Evolutionary conservation across 2,888 invertebrate species (phyloP).

Genomic region (Stenotaenia linearis): DNA sequence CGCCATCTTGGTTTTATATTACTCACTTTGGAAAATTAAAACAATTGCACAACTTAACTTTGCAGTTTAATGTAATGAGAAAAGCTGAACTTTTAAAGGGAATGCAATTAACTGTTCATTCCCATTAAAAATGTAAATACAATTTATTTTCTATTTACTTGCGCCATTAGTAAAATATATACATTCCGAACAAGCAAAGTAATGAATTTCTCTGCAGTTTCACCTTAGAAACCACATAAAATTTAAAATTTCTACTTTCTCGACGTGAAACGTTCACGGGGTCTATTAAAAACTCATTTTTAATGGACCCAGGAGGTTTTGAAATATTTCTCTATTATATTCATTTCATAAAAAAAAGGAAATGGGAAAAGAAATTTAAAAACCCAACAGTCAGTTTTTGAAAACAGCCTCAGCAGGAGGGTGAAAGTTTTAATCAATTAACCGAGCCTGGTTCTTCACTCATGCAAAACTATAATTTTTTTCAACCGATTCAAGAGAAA

Average conservation of each 20-base stretch:
- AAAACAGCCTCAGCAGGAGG: constrained; percentile 1
- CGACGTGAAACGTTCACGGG: background rate
- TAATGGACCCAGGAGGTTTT: background rate
- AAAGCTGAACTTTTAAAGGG: background rate
- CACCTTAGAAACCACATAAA: too few species aligned
- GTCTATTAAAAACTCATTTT: background rate
- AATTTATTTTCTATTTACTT: background rate
- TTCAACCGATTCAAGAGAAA: background rate
- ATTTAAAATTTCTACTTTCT: background rate
- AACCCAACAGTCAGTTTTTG: background rate
- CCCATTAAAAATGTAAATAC: background rate
- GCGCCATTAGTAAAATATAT: background rate
- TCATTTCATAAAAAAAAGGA: background rate
- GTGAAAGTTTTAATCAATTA: background rate
- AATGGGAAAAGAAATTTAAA: background rate
- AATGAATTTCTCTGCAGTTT: too few species aligned
- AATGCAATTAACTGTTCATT: background rate
- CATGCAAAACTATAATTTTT: background rate
- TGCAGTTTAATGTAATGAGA: background rate
- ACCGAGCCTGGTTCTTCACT: background rate
- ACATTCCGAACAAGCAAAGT: too few species aligned
- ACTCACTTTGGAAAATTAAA: constrained; percentile 12
- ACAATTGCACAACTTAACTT: background rate
- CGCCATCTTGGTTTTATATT: background rate
- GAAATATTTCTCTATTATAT: background rate